These are phyloP conservation scores for Tribolium castaneum DNA, from an alignment of 1,140 invertebrate species.

Conservation along the genomic window DNA sequence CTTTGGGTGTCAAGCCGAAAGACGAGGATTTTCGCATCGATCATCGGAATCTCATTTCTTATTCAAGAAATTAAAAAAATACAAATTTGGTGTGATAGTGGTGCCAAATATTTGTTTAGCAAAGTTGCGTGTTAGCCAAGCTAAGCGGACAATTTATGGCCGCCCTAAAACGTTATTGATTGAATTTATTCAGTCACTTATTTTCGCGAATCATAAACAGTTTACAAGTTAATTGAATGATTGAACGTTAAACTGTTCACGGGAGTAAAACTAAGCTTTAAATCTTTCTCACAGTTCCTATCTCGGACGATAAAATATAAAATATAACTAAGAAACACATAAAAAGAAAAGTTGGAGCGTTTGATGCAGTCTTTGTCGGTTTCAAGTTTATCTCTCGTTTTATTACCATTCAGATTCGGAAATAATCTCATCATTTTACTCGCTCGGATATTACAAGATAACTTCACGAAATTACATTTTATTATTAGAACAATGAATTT, in stretches of 20 bases:
- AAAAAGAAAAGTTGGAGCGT: slow-evolving; percentile 10
- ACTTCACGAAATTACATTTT: not conserved
- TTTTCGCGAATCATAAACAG: slow-evolving; percentile 6
- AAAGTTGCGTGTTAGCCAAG: not conserved
- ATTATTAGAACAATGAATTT: not conserved
- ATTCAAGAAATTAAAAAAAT: not conserved
- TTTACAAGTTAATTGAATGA: slow-evolving; percentile 15
- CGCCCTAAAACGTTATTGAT: not conserved
- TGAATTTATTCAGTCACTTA: not conserved
- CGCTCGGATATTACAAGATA: not conserved
- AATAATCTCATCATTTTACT: not conserved
- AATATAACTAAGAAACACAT: slow-evolving; percentile 18
- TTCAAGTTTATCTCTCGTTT: slow-evolving; percentile 3
- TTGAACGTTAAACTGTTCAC: slow-evolving; percentile 14
- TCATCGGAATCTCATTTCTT: not conserved
- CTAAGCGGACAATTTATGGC: not conserved
- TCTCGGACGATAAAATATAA: slow-evolving; percentile 19
- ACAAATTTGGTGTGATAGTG: not conserved
- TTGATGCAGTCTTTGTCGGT: slow-evolving; percentile 9
- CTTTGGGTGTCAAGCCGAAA: not conserved
- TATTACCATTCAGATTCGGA: slow-evolving; percentile 5
- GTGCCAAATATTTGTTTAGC: not conserved
- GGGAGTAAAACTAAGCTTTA: not conserved
- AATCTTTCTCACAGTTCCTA: slow-evolving; percentile 7
- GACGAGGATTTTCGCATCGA: not conserved